Evolutionary conservation across 2,113 vertebrate genomes (phyloP), one percentile per base, ranked within the genome.

Genomic region (Ictidomys tridecemlineatus): DNA sequence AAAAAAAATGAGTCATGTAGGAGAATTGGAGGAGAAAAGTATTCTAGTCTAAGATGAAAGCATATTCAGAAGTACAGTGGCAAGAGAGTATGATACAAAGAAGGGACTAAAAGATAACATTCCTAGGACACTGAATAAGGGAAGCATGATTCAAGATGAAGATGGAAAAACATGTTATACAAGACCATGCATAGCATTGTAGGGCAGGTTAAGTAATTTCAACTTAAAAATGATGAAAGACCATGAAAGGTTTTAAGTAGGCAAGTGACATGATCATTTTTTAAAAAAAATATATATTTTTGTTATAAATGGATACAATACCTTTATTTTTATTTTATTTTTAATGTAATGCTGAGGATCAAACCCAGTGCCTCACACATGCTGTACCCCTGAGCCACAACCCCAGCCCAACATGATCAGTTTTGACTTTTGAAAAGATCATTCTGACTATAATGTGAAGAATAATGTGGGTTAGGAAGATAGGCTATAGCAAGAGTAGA

Each of bases 371-470:
- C 48, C 48, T 51, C 48, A 51, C 48, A 51, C 48, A 51, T 51
- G 48, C 48, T 51, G 10, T 51, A 51, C 48, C 48, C 0, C 48
- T 51, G 12, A 51, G 48, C 48, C 48, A 51, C 48, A 51, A 51
- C 48, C 48, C 48, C 48, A 51, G 48, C 48, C 48, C 48, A 51
- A 51, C 61, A 28, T 32, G 22, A 89, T 92, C 13, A 28, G 18
- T 83, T 84, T 79, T 88, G 8, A 67, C 53, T 87, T 82, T 85
- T 76, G 11, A 93, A 84, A 96, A 89, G 70, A 61, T 67, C 32
- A 34, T 76, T 80, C 58, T 89, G 18, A 14, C 74, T 69, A 32
- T 24, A 89, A 34, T 30, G n/a, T 67, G 53, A 51, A 72, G 63
- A 78, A 89, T 74, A 39, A 24, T 39, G 10, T 48, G 32, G 30